Conservation (phyloP, 1,140 invertebrate genomes). For the Aphelenchoides besseyi region DNA sequence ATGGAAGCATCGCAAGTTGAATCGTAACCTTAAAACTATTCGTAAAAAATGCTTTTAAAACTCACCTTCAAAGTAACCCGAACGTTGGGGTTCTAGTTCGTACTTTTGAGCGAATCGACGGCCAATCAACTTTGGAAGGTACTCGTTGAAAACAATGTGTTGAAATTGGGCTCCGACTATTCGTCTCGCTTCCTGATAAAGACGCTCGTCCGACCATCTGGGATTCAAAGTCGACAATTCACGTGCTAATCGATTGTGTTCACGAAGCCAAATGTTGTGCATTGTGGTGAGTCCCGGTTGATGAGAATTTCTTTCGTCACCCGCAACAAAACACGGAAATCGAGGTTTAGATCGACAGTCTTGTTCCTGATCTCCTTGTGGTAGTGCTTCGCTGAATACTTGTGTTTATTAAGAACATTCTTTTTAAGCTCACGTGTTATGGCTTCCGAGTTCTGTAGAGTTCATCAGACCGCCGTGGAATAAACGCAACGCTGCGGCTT, state of each 20-base stretch:
- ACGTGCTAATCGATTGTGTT: conserved; percentile 78
- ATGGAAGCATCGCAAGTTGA: conserved; percentile 60
- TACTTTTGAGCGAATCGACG: conserved; percentile 75
- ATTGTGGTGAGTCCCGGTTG: conserved; percentile 73
- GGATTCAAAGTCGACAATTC: conserved; percentile 69
- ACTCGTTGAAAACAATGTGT: conserved; percentile 81
- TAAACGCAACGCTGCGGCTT: conserved; percentile 70
- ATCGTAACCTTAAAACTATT: conserved; percentile 46
- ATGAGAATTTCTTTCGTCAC: conserved; percentile 88
- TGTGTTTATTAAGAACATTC: neutral
- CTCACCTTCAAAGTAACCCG: conserved; percentile 42
- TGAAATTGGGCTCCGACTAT: conserved; percentile 81
- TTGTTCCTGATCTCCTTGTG: conserved; percentile 52
- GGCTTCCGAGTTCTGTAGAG: conserved; percentile 44
- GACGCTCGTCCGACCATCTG: conserved; percentile 63
- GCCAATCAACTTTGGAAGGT: conserved; percentile 76
- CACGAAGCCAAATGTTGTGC: conserved; percentile 70
- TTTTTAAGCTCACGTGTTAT: conserved; percentile 42
- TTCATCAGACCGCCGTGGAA: conserved; percentile 55
- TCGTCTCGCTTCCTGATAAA: conserved; percentile 71
- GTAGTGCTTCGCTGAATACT: conserved; percentile 30
- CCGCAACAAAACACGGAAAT: conserved; percentile 65
- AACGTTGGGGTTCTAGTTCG: conserved; percentile 44
- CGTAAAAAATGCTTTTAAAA: neutral
- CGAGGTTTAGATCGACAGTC: conserved; percentile 54